These are phyloP conservation scores for Rhagoletis pomonella DNA, from an alignment of 1,140 invertebrate genomes.

Conservation along the genomic window DNA sequence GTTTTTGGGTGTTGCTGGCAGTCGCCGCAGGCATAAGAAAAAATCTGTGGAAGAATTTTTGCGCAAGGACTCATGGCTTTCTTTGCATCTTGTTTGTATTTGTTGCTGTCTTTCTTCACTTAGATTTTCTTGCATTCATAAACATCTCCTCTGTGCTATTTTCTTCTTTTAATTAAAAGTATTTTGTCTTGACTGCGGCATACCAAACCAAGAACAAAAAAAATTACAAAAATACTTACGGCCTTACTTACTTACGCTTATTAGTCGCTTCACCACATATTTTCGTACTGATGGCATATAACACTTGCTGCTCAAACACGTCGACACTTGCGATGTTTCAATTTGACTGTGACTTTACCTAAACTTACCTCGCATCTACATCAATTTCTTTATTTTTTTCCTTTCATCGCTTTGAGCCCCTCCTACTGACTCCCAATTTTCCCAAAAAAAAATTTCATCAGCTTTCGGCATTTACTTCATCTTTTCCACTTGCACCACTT, in stretches of 20 bases:
- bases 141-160: background rate
- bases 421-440: background rate
- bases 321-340: slow-evolving; percentile 25
- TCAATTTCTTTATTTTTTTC: background rate
- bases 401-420: background rate
- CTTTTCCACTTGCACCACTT: background rate
- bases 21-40: background rate
- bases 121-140: background rate
- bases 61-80: no score
- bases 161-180: slow-evolving; percentile 49
- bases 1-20: slow-evolving; percentile 33
- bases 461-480: background rate
- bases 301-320: background rate
- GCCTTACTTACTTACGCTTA: background rate
- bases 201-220: background rate
- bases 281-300: no score
- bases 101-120: background rate
- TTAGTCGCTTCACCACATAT: background rate
- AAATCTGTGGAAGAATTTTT: background rate
- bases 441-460: background rate
- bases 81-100: background rate
- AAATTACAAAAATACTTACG: background rate
- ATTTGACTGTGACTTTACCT: slow-evolving; percentile 19
- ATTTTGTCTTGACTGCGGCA: background rate
- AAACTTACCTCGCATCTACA: background rate